These are phyloP conservation scores for Torymus texanus DNA, from an alignment of 2,888 invertebrate genomes.

Conservation along the genomic window DNA sequence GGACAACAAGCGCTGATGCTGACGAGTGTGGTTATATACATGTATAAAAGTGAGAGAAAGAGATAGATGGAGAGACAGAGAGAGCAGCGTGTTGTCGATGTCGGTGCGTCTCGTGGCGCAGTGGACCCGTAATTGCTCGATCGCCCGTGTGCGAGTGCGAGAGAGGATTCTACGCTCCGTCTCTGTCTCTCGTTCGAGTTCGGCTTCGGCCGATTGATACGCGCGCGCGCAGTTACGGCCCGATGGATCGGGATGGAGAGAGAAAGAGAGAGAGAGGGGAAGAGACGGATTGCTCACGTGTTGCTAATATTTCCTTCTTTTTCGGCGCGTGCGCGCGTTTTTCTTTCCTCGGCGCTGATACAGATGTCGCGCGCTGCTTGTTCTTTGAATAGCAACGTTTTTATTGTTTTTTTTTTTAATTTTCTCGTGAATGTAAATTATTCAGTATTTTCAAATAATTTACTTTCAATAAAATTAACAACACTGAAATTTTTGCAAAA, in stretches of 20 bases:
- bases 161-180: conserved; percentile 1
- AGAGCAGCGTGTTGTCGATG: no score
- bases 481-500: no score
- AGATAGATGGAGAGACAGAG: no score
- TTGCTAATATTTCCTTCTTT: conserved; percentile 18
- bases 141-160: conserved; percentile 49
- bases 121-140: conserved; percentile 64
- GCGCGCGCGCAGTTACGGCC: background rate
- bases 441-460: no score
- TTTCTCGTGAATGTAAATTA: no score
- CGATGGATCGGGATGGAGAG: conserved; percentile 14
- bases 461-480: no score
- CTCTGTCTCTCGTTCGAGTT: no score
- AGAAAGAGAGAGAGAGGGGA: background rate
- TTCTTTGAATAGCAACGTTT: conserved; percentile 61
- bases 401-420: no score
- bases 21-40: conserved; percentile 46
- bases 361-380: conserved; percentile 8
- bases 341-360: background rate
- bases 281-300: conserved; percentile 26
- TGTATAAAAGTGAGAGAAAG: no score
- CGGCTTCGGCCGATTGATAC: conserved; percentile 14
- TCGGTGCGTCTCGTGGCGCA: conserved; percentile 33
- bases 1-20: conserved; percentile 58
- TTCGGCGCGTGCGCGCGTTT: background rate